phyloP scores from a whole-genome alignment of 2,113 vertebrate genomes.

The Neotoma lepida region DNA sequence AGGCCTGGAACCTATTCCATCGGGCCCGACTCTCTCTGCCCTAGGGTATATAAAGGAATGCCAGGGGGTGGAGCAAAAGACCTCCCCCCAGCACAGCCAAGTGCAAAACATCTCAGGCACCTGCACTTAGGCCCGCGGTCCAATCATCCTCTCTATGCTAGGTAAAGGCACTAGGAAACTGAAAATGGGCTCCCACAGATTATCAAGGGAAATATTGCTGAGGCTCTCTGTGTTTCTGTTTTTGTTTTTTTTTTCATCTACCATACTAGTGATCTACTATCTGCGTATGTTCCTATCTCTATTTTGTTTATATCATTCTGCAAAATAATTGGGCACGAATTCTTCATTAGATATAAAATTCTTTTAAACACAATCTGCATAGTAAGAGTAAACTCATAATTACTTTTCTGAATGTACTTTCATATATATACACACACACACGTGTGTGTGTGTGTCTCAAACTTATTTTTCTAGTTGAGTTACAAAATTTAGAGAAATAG shows the following conservation, averaged over 20 bases:
- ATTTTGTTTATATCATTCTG: neutral
- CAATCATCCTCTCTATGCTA: no score
- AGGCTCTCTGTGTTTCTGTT: neutral
- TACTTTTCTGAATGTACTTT: constrained; percentile 51
- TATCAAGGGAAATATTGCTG: neutral
- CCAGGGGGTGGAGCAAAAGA: no score
- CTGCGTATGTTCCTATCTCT: neutral
- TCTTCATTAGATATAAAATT: constrained; percentile 49
- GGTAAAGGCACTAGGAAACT: no score
- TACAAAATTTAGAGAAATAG: constrained; percentile 52
- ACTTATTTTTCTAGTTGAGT: constrained; percentile 42
- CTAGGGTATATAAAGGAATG: no score
- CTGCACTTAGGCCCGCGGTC: no score
- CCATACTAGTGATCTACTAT: neutral
- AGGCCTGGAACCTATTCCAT: no score
- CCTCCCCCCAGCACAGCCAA: no score
- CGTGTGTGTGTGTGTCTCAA: constrained; percentile 24
- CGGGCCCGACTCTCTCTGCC: no score
- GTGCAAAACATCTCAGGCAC: no score
- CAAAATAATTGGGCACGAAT: neutral
- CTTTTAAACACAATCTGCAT: neutral
- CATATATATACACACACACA: no score
- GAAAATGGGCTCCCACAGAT: no score
- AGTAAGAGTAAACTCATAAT: constrained; percentile 48
- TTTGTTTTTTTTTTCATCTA: neutral